Percentiles rank a stretch among this genome's conserved stretches.
Conservation (phyloP, 2,888 invertebrate species). For the Cheilosia scutellata region DNA sequence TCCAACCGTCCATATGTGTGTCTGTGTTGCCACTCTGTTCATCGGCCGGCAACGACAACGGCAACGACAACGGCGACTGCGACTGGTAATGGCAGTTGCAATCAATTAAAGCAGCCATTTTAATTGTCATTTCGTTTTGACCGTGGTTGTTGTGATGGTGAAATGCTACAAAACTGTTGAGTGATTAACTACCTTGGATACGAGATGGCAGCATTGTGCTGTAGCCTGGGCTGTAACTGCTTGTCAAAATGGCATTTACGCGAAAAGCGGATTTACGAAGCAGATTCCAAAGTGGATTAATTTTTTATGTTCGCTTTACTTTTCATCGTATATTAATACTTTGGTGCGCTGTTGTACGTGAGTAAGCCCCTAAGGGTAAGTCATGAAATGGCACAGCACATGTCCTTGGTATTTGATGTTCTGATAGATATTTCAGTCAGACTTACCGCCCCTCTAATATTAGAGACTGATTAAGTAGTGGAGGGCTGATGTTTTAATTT, state of each 20-base stretch:
- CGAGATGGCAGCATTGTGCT: slow-evolving; percentile 30
- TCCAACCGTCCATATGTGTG: not conserved
- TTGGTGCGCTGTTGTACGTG: not conserved
- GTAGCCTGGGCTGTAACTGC: slow-evolving; percentile 37
- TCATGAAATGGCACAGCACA: too few relatives aligned
- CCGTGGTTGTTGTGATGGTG: slow-evolving; percentile 19
- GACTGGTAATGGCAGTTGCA: slow-evolving; percentile 53
- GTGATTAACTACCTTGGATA: slow-evolving; percentile 70
- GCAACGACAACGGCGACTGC: not conserved
- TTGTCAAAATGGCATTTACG: slow-evolving; percentile 64
- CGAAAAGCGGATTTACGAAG: slow-evolving; percentile 57
- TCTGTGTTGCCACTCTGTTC: not conserved
- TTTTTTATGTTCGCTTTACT: slow-evolving; percentile 11
- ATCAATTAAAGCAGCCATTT: slow-evolving; percentile 76
- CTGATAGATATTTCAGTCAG: slow-evolving; percentile 9
- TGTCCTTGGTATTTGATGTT: not conserved
- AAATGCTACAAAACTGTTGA: slow-evolving; percentile 55
- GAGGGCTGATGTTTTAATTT: too few relatives aligned
- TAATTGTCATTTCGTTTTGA: slow-evolving; percentile 73
- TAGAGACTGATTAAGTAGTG: too few relatives aligned
- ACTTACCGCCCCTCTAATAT: too few relatives aligned
- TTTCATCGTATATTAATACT: not conserved
- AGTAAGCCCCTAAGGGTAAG: too few relatives aligned
- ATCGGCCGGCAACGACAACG: not conserved
- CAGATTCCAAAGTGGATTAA: slow-evolving; percentile 64